Conservation (phyloP, 2,888 invertebrate species). For the Drosophila fulvimacula region DNA sequence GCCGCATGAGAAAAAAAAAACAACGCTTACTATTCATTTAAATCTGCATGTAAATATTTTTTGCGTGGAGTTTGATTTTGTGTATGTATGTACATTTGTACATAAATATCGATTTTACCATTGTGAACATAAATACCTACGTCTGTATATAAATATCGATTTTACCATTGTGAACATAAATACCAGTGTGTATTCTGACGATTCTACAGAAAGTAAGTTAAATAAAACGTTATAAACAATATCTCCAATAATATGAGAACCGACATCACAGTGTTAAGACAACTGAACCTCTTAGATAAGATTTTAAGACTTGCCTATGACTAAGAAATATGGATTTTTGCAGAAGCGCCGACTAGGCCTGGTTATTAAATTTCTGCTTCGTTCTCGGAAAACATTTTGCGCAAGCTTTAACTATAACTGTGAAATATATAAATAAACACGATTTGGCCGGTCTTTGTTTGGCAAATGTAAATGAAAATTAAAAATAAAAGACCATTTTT, state of each 20-base stretch:
- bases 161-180: slow-evolving; percentile 4
- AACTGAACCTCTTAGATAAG: neutral
- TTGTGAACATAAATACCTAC: slow-evolving; percentile 9
- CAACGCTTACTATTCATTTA: neutral
- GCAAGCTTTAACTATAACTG: neutral
- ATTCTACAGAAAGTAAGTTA: neutral
- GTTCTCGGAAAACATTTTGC: neutral
- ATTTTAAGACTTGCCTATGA: neutral
- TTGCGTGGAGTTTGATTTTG: slow-evolving; percentile 1
- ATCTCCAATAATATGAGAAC: neutral
- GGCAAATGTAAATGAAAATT: neutral
- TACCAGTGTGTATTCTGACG: neutral
- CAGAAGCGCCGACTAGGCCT: slow-evolving; percentile 6
- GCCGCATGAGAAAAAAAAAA: neutral
- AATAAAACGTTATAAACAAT: neutral
- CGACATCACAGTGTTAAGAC: neutral
- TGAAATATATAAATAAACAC: neutral
- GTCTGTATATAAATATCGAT: neutral
- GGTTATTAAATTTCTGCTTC: too few species aligned
- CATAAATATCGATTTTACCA: slow-evolving; percentile 20
- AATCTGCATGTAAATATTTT: slow-evolving; percentile 6
- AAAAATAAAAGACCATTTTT: neutral
- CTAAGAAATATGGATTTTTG: slow-evolving; percentile 13
- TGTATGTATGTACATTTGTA: slow-evolving; percentile 7
- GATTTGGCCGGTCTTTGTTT: neutral